Evolutionary conservation across 2,113 vertebrate species (phyloP).

Genomic region (Myiopsitta monachus): DNA sequence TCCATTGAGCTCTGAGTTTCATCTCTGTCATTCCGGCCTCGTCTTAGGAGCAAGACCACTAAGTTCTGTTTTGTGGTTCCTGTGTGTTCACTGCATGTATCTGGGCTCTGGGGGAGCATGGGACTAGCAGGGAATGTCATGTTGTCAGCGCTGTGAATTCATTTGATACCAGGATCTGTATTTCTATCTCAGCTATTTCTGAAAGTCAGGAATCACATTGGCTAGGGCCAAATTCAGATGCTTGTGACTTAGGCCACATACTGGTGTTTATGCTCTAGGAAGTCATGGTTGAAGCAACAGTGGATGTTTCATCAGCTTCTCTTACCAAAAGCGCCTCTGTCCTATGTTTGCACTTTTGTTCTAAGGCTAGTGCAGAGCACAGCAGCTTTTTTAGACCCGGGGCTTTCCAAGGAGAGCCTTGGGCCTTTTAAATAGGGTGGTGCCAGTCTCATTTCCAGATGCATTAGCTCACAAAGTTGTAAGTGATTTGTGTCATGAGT

Average conservation of each 20-base stretch:
- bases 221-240: neutral
- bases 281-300: neutral
- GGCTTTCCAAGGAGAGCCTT: neutral
- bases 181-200: neutral
- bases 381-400: neutral
- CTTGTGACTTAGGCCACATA: neutral
- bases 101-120: fast-evolving
- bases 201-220: neutral
- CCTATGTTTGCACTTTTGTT: neutral
- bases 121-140: neutral
- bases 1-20: neutral
- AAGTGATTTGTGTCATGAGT: neutral
- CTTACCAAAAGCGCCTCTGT: neutral
- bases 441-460: neutral
- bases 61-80: neutral
- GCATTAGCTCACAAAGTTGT: neutral
- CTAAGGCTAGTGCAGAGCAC: neutral
- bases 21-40: neutral
- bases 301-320: neutral
- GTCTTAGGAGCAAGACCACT: fast-evolving
- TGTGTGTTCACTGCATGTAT: neutral
- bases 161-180: neutral
- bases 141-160: neutral
- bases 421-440: neutral
- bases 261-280: neutral